phyloP scores from a whole-genome alignment of 1,140 invertebrate genomes.

The Calephelis nemesis region DNA sequence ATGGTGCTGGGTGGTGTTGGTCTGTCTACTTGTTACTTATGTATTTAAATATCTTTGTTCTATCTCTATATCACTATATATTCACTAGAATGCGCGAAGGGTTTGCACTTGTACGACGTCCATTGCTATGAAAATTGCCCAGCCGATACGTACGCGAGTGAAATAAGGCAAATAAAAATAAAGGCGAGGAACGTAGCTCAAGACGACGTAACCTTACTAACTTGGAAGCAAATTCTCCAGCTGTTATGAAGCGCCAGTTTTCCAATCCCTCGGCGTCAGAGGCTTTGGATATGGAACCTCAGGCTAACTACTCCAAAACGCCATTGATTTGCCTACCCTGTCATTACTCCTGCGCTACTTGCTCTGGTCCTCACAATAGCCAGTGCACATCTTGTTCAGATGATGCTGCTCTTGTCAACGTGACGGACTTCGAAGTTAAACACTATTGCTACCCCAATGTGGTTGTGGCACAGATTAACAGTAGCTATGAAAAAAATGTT shows the following conservation, averaged over 20 bases:
- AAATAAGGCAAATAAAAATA: too few species aligned
- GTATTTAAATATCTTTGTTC: conserved; percentile 65
- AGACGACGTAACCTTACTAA: conserved; percentile 65
- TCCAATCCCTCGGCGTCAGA: conserved; percentile 44
- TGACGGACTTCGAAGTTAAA: conserved; percentile 51
- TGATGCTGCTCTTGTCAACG: conserved; percentile 59
- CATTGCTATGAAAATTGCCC: conserved; percentile 67
- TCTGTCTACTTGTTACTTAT: conserved; percentile 43
- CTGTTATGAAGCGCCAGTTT: conserved; percentile 47
- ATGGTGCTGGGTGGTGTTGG: conserved; percentile 72
- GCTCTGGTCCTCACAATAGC: conserved; percentile 55
- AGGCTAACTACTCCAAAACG: conserved; percentile 39
- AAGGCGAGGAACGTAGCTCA: conserved; percentile 56
- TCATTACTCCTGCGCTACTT: conserved; percentile 68
- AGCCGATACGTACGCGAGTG: conserved; percentile 62
- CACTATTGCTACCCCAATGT: conserved; percentile 65
- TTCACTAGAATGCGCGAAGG: conserved; percentile 75
- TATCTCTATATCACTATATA: too few species aligned
- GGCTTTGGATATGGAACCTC: conserved; percentile 61
- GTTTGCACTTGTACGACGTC: conserved; percentile 74
- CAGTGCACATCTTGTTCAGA: conserved; percentile 64
- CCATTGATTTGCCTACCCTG: conserved; percentile 61
- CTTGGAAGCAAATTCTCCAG: conserved; percentile 37
- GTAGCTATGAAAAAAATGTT: conserved; percentile 55
- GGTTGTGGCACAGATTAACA: conserved; percentile 53